phyloP scores from a whole-genome alignment of 2,113 vertebrate genomes.

The Triplophysa siluroides region DNA sequence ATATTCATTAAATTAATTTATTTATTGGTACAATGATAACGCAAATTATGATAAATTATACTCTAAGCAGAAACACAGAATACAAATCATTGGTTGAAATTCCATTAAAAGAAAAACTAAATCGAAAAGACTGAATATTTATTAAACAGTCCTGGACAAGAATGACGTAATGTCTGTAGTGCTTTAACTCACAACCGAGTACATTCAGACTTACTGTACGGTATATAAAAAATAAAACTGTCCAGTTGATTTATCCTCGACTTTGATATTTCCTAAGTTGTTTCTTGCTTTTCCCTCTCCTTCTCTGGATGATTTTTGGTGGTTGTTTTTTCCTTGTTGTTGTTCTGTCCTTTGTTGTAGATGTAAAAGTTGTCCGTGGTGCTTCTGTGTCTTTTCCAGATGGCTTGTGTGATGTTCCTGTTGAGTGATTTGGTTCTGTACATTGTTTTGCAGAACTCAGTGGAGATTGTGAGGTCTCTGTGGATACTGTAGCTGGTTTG shows the following conservation, averaged over 20 bases:
- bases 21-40: not conserved
- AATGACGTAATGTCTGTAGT: slow-evolving; percentile 14
- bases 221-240: not conserved
- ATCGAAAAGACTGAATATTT: not conserved
- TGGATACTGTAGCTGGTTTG: no score
- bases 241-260: not conserved
- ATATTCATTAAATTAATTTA: slow-evolving; percentile 6
- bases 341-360: not conserved
- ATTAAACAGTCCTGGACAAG: no score
- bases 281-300: not conserved
- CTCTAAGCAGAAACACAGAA: not conserved
- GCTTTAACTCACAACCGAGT: not conserved
- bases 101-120: not conserved
- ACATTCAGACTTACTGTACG: not conserved
- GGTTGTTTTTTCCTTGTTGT: no score
- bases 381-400: not conserved
- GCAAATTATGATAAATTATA: not conserved
- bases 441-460: not conserved
- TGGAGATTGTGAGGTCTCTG: not conserved
- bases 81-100: not conserved
- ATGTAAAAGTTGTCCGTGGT: not conserved
- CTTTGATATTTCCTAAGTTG: slow-evolving; percentile 9
- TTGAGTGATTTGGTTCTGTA: not conserved
- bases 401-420: not conserved
- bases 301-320: not conserved